A percentile compares a stretch with the other conserved stretches of the same genome.
phyloP scores from a whole-genome alignment of 2,797 vertebrate species.

The Clarias laeviceps region DNA sequence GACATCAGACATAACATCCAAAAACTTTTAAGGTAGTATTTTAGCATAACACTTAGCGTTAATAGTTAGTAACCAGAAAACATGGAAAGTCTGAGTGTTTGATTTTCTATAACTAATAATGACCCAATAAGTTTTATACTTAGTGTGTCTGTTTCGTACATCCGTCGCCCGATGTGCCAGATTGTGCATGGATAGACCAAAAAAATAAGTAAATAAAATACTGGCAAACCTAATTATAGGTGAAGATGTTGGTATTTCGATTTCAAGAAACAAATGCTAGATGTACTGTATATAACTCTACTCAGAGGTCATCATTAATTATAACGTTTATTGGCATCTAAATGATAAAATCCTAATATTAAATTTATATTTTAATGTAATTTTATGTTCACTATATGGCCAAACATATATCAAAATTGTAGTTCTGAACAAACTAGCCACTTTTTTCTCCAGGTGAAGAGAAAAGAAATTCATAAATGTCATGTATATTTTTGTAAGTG shows the following conservation, averaged over 20 bases:
- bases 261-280: background rate
- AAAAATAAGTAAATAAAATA: background rate
- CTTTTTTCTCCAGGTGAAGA: too few relatives aligned
- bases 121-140: too few relatives aligned
- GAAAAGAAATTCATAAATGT: too few relatives aligned
- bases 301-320: background rate
- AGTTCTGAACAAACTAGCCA: too few relatives aligned
- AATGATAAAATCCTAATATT: background rate
- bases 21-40: background rate
- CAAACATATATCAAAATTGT: too few relatives aligned
- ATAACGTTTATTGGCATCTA: background rate
- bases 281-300: background rate
- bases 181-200: too few relatives aligned
- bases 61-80: background rate
- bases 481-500: too few relatives aligned
- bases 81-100: background rate
- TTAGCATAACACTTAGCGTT: background rate
- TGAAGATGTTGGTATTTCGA: background rate
- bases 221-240: background rate
- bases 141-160: too few relatives aligned
- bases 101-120: too few relatives aligned
- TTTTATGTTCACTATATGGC: too few relatives aligned
- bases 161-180: too few relatives aligned
- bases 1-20: background rate
- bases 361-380: too few relatives aligned